Conservation (phyloP, 2,113 vertebrate species). For the Pseudorasbora parva region DNA sequence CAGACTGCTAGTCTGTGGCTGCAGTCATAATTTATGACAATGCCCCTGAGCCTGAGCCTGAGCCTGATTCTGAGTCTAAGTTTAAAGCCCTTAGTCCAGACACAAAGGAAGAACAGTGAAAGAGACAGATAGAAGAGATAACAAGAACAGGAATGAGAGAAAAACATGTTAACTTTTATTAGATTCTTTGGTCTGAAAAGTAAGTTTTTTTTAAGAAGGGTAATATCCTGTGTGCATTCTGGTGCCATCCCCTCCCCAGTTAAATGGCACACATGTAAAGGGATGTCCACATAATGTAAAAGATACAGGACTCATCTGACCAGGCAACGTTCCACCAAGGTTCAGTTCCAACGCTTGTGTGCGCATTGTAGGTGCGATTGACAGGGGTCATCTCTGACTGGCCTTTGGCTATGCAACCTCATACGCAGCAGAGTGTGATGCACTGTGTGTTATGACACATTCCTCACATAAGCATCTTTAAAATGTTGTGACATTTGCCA, state of each 20-base stretch:
- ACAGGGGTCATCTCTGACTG: too few species aligned
- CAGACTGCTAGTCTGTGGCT: slow-evolving; percentile 59
- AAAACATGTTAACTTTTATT: not conserved
- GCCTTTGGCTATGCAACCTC: too few species aligned
- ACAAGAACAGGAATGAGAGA: not conserved
- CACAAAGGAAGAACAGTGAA: slow-evolving; percentile 36
- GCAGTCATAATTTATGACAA: slow-evolving; percentile 54
- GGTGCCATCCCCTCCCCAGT: not conserved
- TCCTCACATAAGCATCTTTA: not conserved
- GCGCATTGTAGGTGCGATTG: too few species aligned
- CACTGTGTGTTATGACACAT: not conserved
- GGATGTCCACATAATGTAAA: not conserved
- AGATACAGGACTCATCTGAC: not conserved
- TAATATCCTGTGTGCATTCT: too few species aligned
- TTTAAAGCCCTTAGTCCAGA: slow-evolving; percentile 30
- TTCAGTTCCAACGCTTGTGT: not conserved
- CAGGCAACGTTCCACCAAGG: not conserved
- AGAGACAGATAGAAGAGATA: slow-evolving; percentile 35
- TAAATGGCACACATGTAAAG: not conserved
- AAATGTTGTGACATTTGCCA: not conserved
- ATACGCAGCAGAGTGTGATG: too few species aligned
- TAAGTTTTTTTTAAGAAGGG: not conserved
- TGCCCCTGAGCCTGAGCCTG: slow-evolving; percentile 51
- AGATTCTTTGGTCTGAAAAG: not conserved
- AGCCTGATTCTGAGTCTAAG: slow-evolving; percentile 35